Conservation (phyloP, 2,888 invertebrate genomes). For the Pycnomerus fuliginosus region DNA sequence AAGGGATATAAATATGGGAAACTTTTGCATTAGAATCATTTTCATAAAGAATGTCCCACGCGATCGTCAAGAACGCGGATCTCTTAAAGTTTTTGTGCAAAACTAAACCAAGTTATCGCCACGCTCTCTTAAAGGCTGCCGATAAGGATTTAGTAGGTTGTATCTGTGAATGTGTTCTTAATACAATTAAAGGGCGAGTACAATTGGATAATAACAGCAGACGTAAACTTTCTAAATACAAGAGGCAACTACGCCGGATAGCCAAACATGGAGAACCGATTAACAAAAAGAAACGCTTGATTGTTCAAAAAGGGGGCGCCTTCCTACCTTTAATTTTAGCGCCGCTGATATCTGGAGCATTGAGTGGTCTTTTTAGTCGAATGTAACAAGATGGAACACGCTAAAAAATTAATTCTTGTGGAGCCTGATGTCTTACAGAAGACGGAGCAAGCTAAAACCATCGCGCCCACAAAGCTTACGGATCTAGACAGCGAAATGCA, state of each 20-base stretch:
- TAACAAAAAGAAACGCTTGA: slow-evolving; percentile 5
- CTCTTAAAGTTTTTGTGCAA: slow-evolving; percentile 7
- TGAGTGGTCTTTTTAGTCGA: slow-evolving; percentile 11
- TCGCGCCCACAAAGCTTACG: background rate
- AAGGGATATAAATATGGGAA: slow-evolving; percentile 10
- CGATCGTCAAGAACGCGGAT: slow-evolving; percentile 8
- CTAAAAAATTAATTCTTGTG: slow-evolving; percentile 18
- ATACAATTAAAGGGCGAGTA: slow-evolving; percentile 12
- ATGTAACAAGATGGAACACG: slow-evolving; percentile 18
- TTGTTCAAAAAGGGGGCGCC: slow-evolving; percentile 14
- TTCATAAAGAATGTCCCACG: slow-evolving; percentile 10
- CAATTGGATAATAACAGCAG: slow-evolving; percentile 5
- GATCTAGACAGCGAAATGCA: slow-evolving; percentile 13
- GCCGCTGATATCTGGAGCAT: slow-evolving; percentile 10
- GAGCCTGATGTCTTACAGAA: slow-evolving; percentile 6
- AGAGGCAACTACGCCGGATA: slow-evolving; percentile 1
- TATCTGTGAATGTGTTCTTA: slow-evolving; percentile 10
- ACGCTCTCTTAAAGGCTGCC: slow-evolving; percentile 12
- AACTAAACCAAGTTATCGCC: slow-evolving; percentile 6
- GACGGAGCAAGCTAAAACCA: slow-evolving; percentile 1
- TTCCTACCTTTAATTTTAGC: slow-evolving; percentile 12
- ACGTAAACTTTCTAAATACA: slow-evolving; percentile 7
- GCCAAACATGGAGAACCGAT: background rate
- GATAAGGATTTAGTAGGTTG: slow-evolving; percentile 11
- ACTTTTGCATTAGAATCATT: background rate